Evolutionary conservation across 2,113 vertebrate species (phyloP).

Genomic region (Poecilia latipinna): DNA sequence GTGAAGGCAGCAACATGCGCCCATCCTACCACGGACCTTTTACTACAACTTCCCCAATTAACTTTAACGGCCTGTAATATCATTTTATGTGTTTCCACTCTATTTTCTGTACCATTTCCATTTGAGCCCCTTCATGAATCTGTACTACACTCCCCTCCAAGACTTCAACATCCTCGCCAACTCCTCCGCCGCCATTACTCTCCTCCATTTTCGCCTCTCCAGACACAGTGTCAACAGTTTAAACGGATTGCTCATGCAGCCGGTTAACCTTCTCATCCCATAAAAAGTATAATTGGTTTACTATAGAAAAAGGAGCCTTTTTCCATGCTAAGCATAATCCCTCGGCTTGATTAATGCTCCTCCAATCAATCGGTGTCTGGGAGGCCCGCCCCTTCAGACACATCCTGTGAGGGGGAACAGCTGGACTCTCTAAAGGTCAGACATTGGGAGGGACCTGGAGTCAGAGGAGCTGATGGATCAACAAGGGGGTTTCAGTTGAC

Average conservation of each 20-base stretch:
- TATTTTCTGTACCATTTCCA: conserved; percentile 33
- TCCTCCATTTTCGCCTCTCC: conserved; percentile 56
- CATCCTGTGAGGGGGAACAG: conserved; percentile 89
- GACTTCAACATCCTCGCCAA: conserved; percentile 25
- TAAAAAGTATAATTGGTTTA: conserved; percentile 94
- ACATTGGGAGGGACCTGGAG: conserved; percentile 82
- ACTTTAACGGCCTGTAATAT: conserved; percentile 81
- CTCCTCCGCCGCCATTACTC: conserved; percentile 47
- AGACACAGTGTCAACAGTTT: conserved; percentile 74
- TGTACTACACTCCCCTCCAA: conserved; percentile 47
- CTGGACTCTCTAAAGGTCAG: conserved; percentile 95
- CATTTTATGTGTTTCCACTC: conserved; percentile 66
- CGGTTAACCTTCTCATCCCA: conserved; percentile 90
- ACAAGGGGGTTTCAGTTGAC: conserved; percentile 83
- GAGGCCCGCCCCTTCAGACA: conserved; percentile 89
- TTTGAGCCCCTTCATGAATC: conserved; percentile 53
- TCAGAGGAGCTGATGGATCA: conserved; percentile 90
- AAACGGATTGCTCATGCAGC: conserved; percentile 79
- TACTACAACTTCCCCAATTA: conserved; percentile 76
- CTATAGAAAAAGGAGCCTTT: conserved; percentile 83
- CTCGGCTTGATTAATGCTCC: conserved; percentile 94
- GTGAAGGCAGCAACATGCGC: conserved; percentile 62
- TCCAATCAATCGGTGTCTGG: conserved; percentile 95
- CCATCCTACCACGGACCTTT: conserved; percentile 62
- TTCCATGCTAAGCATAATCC: conserved; percentile 89